phyloP scores from a whole-genome alignment of 2,113 vertebrate genomes.

The Hypanus sabinus region DNA sequence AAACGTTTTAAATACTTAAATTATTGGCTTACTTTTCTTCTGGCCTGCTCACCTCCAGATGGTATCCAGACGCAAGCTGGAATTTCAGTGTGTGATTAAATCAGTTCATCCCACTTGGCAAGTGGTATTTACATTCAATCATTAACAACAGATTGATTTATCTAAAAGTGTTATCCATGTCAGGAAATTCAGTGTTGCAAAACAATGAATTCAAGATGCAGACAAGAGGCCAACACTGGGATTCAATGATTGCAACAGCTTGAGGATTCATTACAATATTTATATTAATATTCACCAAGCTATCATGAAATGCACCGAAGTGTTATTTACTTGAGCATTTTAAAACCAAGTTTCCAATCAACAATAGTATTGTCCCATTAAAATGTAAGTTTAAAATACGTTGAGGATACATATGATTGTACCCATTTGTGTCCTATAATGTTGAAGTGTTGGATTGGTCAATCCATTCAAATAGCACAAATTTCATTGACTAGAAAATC shows the following conservation, averaged over 20 bases:
- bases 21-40: conserved; percentile 30
- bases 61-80: conserved; percentile 27
- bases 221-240: neutral
- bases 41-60: conserved; percentile 29
- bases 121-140: conserved; percentile 8
- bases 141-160: conserved; percentile 34
- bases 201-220: neutral
- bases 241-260: neutral
- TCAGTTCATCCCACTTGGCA: conserved; percentile 14
- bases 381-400: neutral
- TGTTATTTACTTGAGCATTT: neutral
- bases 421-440: neutral
- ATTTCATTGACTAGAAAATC: neutral
- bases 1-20: conserved; percentile 21
- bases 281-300: neutral
- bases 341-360: too few relatives aligned
- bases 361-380: neutral
- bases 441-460: neutral
- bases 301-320: neutral
- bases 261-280: neutral
- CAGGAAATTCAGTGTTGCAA: neutral
- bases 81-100: conserved; percentile 24
- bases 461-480: neutral
- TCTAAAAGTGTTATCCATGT: neutral
- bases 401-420: neutral